Percentiles rank a stretch among this genome's conserved stretches.
Conservation (phyloP, 2,113 vertebrate species). For the Neofelis nebulosa region DNA sequence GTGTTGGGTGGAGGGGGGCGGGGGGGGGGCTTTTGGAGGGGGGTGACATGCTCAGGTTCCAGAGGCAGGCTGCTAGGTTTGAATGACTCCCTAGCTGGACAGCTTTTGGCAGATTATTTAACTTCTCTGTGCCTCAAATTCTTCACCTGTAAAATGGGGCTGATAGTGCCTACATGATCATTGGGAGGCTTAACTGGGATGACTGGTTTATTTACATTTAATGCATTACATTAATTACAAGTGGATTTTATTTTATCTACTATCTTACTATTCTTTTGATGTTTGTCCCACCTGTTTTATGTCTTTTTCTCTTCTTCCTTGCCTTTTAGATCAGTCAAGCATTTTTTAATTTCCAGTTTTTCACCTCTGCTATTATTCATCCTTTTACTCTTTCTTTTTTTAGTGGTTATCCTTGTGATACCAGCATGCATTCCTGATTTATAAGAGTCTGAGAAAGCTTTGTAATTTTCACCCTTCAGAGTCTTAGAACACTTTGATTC, state of each 20-base stretch:
- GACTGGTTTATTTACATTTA: not conserved
- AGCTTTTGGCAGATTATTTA: not conserved
- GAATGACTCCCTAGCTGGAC: not conserved
- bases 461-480: not conserved
- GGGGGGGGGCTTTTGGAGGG: no score
- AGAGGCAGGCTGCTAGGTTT: not conserved
- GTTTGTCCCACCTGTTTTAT: not conserved
- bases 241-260: not conserved
- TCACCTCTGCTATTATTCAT: not conserved
- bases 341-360: not conserved
- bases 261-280: not conserved
- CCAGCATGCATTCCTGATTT: not conserved
- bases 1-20: not conserved
- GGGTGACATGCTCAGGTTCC: fast-evolving
- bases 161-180: not conserved
- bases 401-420: not conserved
- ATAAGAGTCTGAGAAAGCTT: not conserved
- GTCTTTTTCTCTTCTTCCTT: not conserved
- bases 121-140: not conserved
- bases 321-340: not conserved
- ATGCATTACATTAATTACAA: not conserved
- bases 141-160: not conserved
- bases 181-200: not conserved
- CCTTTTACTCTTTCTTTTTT: not conserved
- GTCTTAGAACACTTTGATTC: not conserved